These are phyloP conservation scores for Decapterus maruadsi DNA, from an alignment of 2,797 vertebrate species.

Conservation along the genomic window DNA sequence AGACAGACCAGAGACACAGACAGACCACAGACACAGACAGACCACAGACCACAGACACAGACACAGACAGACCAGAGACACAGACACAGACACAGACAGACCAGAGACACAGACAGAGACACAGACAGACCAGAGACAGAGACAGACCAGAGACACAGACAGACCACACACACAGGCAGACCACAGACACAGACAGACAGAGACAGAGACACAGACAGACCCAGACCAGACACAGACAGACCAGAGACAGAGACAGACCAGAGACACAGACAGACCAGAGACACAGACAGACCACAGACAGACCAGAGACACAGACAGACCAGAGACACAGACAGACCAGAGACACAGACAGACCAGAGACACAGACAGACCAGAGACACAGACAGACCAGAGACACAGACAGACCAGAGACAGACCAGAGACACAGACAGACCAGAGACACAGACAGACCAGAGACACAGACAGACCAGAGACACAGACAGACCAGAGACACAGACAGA, in stretches of 20 bases:
- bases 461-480: background rate
- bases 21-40: slow-evolving; percentile 26
- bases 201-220: slow-evolving; percentile 22
- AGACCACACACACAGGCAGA: background rate
- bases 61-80: background rate
- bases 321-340: background rate
- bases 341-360: slow-evolving; percentile 17
- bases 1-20: background rate
- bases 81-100: slow-evolving; percentile 21
- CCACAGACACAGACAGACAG: too few relatives aligned
- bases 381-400: slow-evolving; percentile 19
- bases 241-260: too few relatives aligned
- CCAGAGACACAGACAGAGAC: too few relatives aligned
- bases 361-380: background rate
- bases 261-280: slow-evolving; percentile 2
- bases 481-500: background rate
- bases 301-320: too few relatives aligned
- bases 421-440: background rate
- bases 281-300: too few relatives aligned
- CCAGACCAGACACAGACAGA: too few relatives aligned
- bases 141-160: slow-evolving; percentile 22
- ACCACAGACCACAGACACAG: too few relatives aligned
- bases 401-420: too few relatives aligned
- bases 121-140: background rate
- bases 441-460: slow-evolving; percentile 13